phyloP scores from a whole-genome alignment of 2,888 invertebrate species.

The Alentia gelatinosa region DNA sequence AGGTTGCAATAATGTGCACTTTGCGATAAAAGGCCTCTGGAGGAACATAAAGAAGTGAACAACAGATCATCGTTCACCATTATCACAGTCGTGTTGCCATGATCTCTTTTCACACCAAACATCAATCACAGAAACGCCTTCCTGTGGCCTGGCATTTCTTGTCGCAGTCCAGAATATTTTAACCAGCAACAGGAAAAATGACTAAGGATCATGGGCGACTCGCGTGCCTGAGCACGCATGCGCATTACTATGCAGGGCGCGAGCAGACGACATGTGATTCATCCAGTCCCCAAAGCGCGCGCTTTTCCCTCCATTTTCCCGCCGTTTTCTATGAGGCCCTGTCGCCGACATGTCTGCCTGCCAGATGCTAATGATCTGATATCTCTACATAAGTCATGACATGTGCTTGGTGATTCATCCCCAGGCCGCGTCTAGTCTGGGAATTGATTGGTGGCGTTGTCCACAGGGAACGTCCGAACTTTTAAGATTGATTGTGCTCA shows the following conservation, averaged over 20 bases:
- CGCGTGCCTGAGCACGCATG: constrained; percentile 4
- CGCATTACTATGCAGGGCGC: background rate
- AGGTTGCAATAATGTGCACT: background rate
- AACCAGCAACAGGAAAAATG: constrained; percentile 15
- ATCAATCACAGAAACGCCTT: background rate
- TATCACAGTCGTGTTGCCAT: background rate
- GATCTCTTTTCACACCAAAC: background rate
- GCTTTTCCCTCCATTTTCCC: background rate
- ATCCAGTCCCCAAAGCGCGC: background rate
- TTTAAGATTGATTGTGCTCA: background rate
- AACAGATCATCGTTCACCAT: background rate
- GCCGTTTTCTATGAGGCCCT: background rate
- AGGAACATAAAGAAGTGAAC: background rate
- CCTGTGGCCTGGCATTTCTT: constrained; percentile 8
- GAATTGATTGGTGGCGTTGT: background rate
- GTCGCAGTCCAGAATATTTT: background rate
- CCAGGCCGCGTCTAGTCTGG: background rate
- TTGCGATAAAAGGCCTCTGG: background rate
- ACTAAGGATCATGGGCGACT: background rate
- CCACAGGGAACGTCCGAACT: background rate
- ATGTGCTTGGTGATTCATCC: background rate
- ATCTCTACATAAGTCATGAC: constrained; percentile 21
- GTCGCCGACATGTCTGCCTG: background rate
- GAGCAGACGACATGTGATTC: constrained; percentile 17
- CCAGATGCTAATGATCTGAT: background rate